phyloP scores from a whole-genome alignment of 30 jellyfish, hydroid and myxozoan species.

The Cassiopea andromeda region DNA sequence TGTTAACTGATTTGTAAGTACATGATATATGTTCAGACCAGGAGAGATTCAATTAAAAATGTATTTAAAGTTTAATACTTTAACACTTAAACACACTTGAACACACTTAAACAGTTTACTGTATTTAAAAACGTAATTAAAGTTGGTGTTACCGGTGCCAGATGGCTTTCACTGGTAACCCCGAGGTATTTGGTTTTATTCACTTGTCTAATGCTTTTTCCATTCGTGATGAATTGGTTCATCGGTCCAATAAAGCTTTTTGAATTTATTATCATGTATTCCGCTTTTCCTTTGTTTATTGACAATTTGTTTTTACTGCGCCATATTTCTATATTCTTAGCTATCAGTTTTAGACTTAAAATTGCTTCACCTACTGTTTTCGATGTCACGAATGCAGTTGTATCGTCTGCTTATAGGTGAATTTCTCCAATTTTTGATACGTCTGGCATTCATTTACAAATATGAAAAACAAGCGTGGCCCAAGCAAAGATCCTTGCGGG shows the following conservation, averaged over 20 bases:
- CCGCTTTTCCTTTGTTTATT: not conserved
- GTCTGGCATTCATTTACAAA: conserved; percentile 17
- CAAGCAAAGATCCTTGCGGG: conserved; percentile 1
- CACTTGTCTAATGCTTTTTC: not conserved
- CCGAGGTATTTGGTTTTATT: not conserved
- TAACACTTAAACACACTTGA: too few species aligned
- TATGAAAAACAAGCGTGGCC: conserved; percentile 16
- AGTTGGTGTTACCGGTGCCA: too few species aligned
- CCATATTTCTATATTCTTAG: conserved; percentile 2
- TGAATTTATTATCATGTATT: conserved; percentile 2
- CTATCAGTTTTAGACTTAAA: conserved; percentile 1
- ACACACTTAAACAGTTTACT: too few species aligned
- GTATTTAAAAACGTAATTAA: too few species aligned
- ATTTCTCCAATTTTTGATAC: conserved; percentile 7
- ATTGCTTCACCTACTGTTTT: conserved; percentile 15
- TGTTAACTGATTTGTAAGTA: not conserved
- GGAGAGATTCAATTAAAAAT: too few species aligned
- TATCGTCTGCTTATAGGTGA: conserved; percentile 10
- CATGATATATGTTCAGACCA: conserved; percentile 5
- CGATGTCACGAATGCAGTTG: conserved; percentile 29
- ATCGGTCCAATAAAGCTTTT: conserved; percentile 19
- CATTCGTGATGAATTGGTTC: conserved; percentile 28
- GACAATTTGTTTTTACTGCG: conserved; percentile 5
- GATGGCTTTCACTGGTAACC: not conserved
- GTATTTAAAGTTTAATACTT: too few species aligned